These are phyloP conservation scores for Polyommatus icarus DNA, from an alignment of 2,888 invertebrate genomes.

Conservation along the genomic window DNA sequence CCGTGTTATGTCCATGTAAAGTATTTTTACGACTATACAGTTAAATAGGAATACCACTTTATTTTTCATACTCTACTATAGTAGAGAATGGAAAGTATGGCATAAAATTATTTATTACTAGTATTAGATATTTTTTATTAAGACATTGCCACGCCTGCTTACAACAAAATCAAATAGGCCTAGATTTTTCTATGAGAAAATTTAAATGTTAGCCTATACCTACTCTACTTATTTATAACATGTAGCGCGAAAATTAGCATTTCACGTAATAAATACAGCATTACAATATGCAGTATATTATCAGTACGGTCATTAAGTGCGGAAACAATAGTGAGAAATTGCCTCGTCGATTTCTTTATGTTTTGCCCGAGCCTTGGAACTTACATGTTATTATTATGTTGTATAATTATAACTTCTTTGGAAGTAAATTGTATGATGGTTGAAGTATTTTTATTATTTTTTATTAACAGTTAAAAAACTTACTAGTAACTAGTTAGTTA, in stretches of 20 bases:
- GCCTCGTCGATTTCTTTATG: conserved; percentile 4
- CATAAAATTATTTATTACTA: background rate
- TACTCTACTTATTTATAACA: background rate
- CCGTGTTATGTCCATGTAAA: no score
- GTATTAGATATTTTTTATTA: background rate
- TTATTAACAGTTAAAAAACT: no score
- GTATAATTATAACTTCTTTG: background rate
- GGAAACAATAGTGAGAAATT: conserved; percentile 25
- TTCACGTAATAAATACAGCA: background rate
- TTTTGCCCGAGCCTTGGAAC: conserved; percentile 6
- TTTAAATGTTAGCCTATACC: background rate
- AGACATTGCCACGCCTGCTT: background rate
- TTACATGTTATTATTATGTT: background rate
- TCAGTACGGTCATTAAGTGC: background rate
- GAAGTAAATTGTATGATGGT: background rate
- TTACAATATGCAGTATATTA: conserved; percentile 3
- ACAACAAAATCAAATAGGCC: background rate
- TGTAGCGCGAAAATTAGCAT: background rate
- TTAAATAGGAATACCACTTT: no score
- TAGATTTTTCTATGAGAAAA: background rate
- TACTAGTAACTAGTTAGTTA: no score
- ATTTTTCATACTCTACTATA: no score
- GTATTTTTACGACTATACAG: no score
- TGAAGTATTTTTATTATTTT: background rate
- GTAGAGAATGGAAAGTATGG: no score